Percentiles rank a stretch among this genome's conserved stretches.
Evolutionary conservation across 2,113 vertebrate species (phyloP).

Genomic region (Australoheros scitulus): DNA sequence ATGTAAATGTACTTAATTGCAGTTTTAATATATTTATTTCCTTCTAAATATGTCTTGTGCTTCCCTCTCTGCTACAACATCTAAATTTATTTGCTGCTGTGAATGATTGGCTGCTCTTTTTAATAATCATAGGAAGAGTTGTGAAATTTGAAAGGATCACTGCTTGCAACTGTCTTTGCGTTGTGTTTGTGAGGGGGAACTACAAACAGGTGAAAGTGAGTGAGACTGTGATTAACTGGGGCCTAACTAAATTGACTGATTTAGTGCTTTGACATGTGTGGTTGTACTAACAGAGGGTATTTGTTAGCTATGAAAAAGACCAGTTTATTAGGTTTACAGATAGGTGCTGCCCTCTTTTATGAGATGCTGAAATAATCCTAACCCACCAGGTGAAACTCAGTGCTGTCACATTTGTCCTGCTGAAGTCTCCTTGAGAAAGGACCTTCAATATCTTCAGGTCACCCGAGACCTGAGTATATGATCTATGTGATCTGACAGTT

Average conservation of each 20-base stretch:
- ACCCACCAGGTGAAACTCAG: slow-evolving; percentile 40
- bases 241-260: not conserved
- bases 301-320: not conserved
- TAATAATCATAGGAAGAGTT: not conserved
- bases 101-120: not conserved
- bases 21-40: not conserved
- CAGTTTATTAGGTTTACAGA: slow-evolving; percentile 9
- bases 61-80: not conserved
- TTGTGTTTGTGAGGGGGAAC: not conserved
- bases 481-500: not conserved
- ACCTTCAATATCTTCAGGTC: not conserved
- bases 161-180: not conserved
- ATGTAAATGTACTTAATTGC: not conserved
- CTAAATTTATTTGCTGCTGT: not conserved
- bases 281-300: not conserved
- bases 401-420: slow-evolving; percentile 18
- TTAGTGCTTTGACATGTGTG: not conserved
- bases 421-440: slow-evolving; percentile 29
- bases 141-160: not conserved
- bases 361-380: slow-evolving; percentile 37
- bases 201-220: not conserved
- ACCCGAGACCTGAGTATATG: not conserved
- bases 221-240: not conserved
- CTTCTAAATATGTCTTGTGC: not conserved
- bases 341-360: slow-evolving; percentile 17